Percentiles rank a stretch among this genome's conserved stretches.
These are phyloP conservation scores for Prunella fulvescens DNA, from an alignment of 2,113 vertebrate genomes.

Conservation along the genomic window DNA sequence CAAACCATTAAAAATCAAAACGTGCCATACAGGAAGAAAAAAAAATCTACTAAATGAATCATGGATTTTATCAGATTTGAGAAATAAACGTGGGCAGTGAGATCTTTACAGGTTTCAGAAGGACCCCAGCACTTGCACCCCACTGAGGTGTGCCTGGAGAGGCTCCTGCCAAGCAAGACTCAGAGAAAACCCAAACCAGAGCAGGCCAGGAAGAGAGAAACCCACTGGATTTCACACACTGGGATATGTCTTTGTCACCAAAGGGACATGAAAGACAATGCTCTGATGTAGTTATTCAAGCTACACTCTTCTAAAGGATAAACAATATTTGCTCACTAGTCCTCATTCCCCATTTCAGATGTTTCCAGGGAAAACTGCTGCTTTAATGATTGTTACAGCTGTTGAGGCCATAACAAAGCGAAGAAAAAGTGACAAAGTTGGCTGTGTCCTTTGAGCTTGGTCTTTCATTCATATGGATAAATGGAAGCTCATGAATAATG, in stretches of 20 bases:
- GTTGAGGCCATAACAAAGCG: neutral
- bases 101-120: neutral
- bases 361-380: constrained; percentile 7
- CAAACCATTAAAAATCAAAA: fast-evolving
- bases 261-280: neutral
- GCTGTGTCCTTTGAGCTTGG: neutral
- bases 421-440: constrained; percentile 29
- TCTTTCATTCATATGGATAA: constrained; percentile 54
- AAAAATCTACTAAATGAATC: too few relatives aligned
- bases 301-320: neutral
- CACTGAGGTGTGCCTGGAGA: fast-evolving
- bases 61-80: neutral
- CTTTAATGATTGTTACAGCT: constrained; percentile 50
- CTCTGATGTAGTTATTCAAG: neutral
- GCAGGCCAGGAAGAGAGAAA: neutral
- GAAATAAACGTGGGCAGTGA: too few relatives aligned
- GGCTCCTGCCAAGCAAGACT: neutral
- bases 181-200: fast-evolving
- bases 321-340: neutral
- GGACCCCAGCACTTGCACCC: neutral
- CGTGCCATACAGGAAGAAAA: fast-evolving
- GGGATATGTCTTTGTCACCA: fast-evolving
- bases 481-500: constrained; percentile 61
- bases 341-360: neutral
- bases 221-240: neutral